Percentiles rank a stretch among this genome's conserved stretches.
Conservation (phyloP, 2,888 invertebrate genomes). For the Myopa testacea region DNA sequence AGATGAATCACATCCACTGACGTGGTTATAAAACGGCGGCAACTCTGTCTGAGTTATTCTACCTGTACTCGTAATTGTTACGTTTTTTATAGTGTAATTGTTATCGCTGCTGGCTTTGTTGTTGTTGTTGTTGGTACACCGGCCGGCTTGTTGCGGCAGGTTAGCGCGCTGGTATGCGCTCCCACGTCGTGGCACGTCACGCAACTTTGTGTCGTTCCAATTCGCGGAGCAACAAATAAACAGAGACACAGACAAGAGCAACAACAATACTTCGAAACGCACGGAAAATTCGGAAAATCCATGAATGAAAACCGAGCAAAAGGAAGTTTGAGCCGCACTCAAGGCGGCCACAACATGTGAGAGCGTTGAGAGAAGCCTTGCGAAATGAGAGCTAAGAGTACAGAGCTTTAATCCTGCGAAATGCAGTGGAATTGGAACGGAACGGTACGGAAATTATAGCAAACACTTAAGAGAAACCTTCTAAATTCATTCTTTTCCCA, state of each 20-base stretch:
- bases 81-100: too few relatives aligned
- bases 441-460: constrained; percentile 5
- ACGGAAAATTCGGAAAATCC: constrained; percentile 29
- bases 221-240: constrained; percentile 41
- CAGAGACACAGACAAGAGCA: constrained; percentile 32
- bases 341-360: constrained; percentile 4
- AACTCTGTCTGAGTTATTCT: too few relatives aligned
- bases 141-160: constrained; percentile 55
- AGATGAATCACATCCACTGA: too few relatives aligned
- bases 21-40: too few relatives aligned
- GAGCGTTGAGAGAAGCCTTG: background rate
- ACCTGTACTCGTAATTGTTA: too few relatives aligned
- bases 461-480: background rate
- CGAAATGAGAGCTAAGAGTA: constrained; percentile 12
- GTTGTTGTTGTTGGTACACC: constrained; percentile 40
- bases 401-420: constrained; percentile 8
- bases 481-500: background rate
- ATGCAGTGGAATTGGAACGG: constrained; percentile 13
- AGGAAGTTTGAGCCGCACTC: background rate
- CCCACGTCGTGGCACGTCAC: background rate
- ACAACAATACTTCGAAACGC: constrained; percentile 32
- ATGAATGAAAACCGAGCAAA: constrained; percentile 20
- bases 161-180: constrained; percentile 43
- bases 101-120: background rate
- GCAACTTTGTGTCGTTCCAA: constrained; percentile 15